phyloP scores from a whole-genome alignment of 2,113 vertebrate genomes.

The Dipodomys ordii region DNA sequence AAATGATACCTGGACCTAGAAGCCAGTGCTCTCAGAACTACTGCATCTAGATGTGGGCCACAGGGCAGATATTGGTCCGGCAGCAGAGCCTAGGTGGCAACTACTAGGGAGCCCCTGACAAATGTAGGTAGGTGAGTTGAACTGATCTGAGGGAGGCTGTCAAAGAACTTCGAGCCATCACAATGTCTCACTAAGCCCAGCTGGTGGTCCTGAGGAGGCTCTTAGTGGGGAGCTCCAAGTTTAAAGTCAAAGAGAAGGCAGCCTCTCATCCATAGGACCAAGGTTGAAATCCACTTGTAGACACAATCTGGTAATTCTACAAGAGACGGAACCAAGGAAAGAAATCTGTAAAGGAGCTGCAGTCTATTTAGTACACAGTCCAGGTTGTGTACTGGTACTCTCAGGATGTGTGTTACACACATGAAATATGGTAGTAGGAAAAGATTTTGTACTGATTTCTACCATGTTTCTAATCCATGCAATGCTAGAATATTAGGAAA shows the following conservation, averaged over 20 bases:
- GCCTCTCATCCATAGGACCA: neutral
- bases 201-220: neutral
- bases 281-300: neutral
- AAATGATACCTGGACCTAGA: neutral
- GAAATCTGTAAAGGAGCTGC: neutral
- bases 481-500: neutral
- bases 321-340: neutral
- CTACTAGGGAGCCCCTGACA: neutral
- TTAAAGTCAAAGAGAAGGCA: neutral
- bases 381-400: neutral
- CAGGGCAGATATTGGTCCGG: neutral
- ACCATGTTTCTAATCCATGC: neutral
- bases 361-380: fast-evolving
- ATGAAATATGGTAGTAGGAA: neutral
- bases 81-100: too few relatives aligned
- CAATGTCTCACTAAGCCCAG: neutral
- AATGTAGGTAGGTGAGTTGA: neutral
- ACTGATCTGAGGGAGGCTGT: neutral
- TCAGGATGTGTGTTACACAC: neutral
- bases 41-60: neutral
- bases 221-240: neutral
- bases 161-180: neutral
- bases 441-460: neutral
- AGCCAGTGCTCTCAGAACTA: neutral
- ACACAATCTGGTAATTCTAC: too few relatives aligned